Percentiles rank a stretch among this genome's conserved stretches.
phyloP scores from a whole-genome alignment of 1,140 invertebrate genomes.

The Dysdera silvatica region DNA sequence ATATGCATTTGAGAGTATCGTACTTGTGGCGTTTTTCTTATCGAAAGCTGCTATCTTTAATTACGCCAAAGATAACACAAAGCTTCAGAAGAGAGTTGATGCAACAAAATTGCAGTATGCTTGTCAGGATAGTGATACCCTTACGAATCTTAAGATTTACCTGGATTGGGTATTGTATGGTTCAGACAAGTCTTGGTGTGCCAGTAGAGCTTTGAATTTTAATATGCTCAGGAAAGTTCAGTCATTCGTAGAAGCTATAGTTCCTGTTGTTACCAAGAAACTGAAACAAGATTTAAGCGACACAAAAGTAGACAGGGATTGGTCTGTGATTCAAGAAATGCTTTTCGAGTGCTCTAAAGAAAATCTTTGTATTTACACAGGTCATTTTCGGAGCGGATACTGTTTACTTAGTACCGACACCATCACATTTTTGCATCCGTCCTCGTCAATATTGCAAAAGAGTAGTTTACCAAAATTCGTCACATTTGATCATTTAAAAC shows the following conservation, averaged over 20 bases:
- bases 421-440: constrained; percentile 20
- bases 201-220: neutral
- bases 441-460: constrained; percentile 11
- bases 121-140: constrained; percentile 15
- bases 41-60: constrained; percentile 3
- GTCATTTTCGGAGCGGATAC: constrained; percentile 19
- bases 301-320: no score
- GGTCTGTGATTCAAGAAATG: constrained; percentile 3
- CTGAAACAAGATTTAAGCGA: constrained; percentile 20
- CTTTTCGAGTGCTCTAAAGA: constrained; percentile 19
- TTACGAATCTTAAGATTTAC: constrained; percentile 18
- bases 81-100: constrained; percentile 11
- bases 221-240: neutral
- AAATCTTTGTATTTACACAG: constrained; percentile 20
- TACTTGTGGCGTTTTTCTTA: constrained; percentile 21
- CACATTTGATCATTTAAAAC: constrained; percentile 14
- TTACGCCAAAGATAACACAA: neutral
- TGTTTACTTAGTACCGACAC: constrained; percentile 1
- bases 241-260: constrained; percentile 12
- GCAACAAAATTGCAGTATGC: constrained; percentile 5
- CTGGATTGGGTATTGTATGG: constrained; percentile 3
- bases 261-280: neutral
- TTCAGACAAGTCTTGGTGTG: neutral
- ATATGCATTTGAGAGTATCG: constrained; percentile 8
- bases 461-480: constrained; percentile 15